phyloP scores from a whole-genome alignment of 37 sponge, comb jelly and placozoan genomes.

The Mnemiopsis leidyi region DNA sequence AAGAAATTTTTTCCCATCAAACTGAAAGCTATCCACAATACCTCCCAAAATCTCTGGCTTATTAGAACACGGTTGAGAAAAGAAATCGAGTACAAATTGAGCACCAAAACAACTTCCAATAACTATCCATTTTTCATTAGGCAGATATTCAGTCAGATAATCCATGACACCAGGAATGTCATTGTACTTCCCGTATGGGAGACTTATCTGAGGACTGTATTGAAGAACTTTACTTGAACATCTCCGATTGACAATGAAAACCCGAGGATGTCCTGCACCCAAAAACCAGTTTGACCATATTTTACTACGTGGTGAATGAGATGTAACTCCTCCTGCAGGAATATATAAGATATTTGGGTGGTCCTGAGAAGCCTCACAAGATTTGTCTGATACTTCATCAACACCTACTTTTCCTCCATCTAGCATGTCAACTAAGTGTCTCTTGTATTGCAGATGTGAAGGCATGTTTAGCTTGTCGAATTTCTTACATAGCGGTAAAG shows the following conservation, averaged over 20 bases:
- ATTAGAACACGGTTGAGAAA: not conserved
- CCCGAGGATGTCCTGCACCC: conserved; percentile 46
- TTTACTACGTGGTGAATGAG: not conserved
- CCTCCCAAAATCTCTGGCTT: not conserved
- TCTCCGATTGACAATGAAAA: not conserved
- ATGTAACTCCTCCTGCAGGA: not conserved
- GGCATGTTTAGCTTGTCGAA: not conserved
- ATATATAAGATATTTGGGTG: not conserved
- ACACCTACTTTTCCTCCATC: not conserved
- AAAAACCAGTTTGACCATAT: conserved; percentile 17
- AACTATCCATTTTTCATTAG: not conserved
- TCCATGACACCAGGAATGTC: conserved; percentile 19
- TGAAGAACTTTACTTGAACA: conserved; percentile 7
- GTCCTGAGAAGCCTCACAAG: no score
- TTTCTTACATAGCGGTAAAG: not conserved
- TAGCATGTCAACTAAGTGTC: not conserved
- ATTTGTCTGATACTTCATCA: not conserved
- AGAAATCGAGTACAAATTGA: not conserved
- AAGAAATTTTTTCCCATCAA: not conserved
- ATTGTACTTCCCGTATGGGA: not conserved
- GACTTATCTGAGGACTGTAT: not conserved
- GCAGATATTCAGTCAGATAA: not conserved
- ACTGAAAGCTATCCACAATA: conserved; percentile 56
- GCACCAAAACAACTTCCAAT: conserved; percentile 42
- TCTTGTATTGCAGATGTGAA: not conserved